Percentiles rank a stretch among this genome's conserved stretches.
phyloP scores from a whole-genome alignment of 2,888 invertebrate species.

The Coelinius sp. region DNA sequence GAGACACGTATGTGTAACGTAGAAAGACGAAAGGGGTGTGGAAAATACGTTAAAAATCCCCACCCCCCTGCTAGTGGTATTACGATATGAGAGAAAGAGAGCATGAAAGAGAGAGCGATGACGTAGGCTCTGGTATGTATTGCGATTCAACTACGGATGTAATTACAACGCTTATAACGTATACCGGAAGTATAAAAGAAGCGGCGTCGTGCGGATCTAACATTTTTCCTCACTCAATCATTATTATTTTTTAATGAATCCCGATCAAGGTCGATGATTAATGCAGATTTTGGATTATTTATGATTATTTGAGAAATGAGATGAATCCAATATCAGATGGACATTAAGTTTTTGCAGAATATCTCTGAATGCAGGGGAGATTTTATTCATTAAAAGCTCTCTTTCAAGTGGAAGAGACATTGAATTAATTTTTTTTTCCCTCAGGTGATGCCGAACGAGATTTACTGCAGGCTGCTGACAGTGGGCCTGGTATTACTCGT shows the following conservation, averaged over 20 bases:
- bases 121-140: slow-evolving; percentile 49
- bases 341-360: too few relatives aligned
- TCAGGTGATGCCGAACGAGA: slow-evolving; percentile 63
- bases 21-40: slow-evolving; percentile 5
- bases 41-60: neutral
- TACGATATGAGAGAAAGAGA: neutral
- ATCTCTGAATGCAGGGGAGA: too few relatives aligned
- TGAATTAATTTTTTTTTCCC: slow-evolving; percentile 10
- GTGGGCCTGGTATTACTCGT: slow-evolving; percentile 57
- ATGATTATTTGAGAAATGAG: too few relatives aligned
- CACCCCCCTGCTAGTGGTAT: neutral
- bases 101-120: slow-evolving; percentile 29
- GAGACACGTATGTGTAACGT: slow-evolving; percentile 20
- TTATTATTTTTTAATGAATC: slow-evolving; percentile 15
- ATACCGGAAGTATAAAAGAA: slow-evolving; percentile 21
- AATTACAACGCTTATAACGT: slow-evolving; percentile 56
- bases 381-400: too few relatives aligned
- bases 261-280: slow-evolving; percentile 8
- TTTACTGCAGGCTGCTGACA: slow-evolving; percentile 55
- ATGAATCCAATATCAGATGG: too few relatives aligned
- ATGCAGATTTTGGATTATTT: neutral
- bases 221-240: slow-evolving; percentile 5
- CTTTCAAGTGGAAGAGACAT: too few relatives aligned
- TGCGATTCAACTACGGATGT: slow-evolving; percentile 58
- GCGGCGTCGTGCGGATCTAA: slow-evolving; percentile 3